Conservation (phyloP, 2,888 invertebrate species). For the Drosophila aldrichi region DNA sequence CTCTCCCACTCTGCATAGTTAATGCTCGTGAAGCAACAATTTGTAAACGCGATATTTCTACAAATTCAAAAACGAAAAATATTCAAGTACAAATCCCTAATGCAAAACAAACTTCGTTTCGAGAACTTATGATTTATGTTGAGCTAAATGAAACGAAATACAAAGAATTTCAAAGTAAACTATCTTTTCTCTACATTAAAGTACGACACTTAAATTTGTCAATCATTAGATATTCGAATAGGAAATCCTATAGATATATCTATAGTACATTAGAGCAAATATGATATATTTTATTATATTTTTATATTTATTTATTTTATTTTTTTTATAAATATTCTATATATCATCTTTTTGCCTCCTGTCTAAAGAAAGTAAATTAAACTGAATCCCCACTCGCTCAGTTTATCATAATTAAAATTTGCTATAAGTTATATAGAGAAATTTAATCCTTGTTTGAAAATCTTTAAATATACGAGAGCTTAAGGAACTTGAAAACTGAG, state of each 20-base stretch:
- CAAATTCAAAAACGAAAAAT: background rate
- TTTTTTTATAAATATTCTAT: too few species aligned
- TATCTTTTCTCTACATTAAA: background rate
- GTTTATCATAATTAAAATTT: background rate
- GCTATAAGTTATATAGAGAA: background rate
- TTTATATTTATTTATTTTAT: too few species aligned
- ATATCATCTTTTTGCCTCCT: too few species aligned
- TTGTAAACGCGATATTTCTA: slow-evolving; percentile 9
- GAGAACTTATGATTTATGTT: background rate
- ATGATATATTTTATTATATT: too few species aligned
- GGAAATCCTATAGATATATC: background rate
- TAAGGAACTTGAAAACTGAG: too few species aligned
- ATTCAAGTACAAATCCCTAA: slow-evolving; percentile 1
- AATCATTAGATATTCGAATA: background rate
- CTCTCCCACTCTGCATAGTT: background rate
- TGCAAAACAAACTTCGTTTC: background rate
- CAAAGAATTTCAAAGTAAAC: background rate
- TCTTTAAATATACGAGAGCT: too few species aligned
- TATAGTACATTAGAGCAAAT: too few species aligned
- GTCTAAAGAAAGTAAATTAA: too few species aligned
- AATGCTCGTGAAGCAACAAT: slow-evolving; percentile 21
- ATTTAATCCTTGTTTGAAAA: too few species aligned
- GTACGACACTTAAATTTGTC: background rate
- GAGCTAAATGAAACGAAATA: background rate
- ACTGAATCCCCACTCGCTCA: background rate